Conservation (phyloP, 2,113 vertebrate species). For the Crotalus helleri region DNA sequence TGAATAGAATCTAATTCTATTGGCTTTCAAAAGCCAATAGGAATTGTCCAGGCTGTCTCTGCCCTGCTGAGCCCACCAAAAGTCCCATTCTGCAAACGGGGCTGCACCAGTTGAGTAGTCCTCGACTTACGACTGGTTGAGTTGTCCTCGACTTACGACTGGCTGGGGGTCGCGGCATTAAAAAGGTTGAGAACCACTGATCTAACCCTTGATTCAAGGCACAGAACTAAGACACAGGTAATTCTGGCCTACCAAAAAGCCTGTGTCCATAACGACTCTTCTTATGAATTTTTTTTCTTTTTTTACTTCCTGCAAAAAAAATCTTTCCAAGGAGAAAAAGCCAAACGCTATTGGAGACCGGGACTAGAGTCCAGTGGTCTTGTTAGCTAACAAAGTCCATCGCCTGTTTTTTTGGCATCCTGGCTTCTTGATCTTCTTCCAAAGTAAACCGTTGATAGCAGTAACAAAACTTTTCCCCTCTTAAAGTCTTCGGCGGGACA, state of each 20-base stretch:
- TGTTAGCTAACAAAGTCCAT: not conserved
- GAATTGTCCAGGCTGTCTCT: no score
- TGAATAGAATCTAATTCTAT: no score
- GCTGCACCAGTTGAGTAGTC: no score
- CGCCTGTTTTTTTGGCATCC: not conserved
- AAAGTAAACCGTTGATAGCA: not conserved
- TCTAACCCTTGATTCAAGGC: not conserved
- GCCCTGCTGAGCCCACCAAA: no score
- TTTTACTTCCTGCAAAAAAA: not conserved
- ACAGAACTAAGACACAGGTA: not conserved
- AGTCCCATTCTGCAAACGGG: no score
- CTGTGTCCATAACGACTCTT: not conserved
- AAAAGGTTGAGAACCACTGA: no score
- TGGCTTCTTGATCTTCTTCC: not conserved
- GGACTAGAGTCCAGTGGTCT: not conserved
- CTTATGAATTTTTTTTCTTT: not conserved
- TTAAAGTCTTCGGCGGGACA: not conserved
- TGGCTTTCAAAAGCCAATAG: no score
- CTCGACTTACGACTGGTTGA: no score
- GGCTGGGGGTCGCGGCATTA: no score
- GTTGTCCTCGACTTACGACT: no score
- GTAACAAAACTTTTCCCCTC: not conserved
- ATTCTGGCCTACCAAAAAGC: not conserved
- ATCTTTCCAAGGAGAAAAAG: not conserved
- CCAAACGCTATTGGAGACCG: not conserved